Evolutionary conservation across 2,888 invertebrate genomes (phyloP).

Genomic region (Chymomyza procnemis): DNA sequence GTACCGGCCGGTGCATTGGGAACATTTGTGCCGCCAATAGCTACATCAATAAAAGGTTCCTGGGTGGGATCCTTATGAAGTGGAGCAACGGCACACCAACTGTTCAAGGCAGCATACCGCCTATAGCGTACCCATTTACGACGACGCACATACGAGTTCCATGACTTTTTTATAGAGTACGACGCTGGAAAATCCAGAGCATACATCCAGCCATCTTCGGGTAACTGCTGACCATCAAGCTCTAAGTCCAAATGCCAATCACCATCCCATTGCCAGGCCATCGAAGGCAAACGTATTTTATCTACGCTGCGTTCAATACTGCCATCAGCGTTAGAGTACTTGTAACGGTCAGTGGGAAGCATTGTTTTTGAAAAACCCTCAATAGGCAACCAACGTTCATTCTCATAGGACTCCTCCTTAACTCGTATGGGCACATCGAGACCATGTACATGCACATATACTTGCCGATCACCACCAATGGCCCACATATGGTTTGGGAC

Average conservation of each 20-base stretch:
- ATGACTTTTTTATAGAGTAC: slow-evolving; percentile 88
- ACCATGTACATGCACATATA: slow-evolving; percentile 93
- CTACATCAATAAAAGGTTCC: slow-evolving; percentile 95
- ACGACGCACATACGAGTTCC: slow-evolving; percentile 93
- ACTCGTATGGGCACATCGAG: slow-evolving; percentile 93
- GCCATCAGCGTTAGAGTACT: slow-evolving; percentile 92
- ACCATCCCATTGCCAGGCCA: slow-evolving; percentile 98
- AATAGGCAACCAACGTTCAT: slow-evolving; percentile 94
- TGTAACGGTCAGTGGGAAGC: slow-evolving; percentile 91
- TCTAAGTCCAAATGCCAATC: slow-evolving; percentile 93
- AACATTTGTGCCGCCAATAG: slow-evolving; percentile 90
- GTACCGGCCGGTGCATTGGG: slow-evolving; percentile 87
- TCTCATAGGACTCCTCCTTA: slow-evolving; percentile 94
- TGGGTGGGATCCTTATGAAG: slow-evolving; percentile 92
- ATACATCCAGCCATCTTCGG: slow-evolving; percentile 96
- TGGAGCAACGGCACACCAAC: slow-evolving; percentile 94
- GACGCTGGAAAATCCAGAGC: slow-evolving; percentile 93
- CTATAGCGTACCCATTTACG: slow-evolving; percentile 93
- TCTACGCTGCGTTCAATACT: slow-evolving; percentile 87
- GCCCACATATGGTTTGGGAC: slow-evolving; percentile 94
- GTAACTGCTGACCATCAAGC: slow-evolving; percentile 90
- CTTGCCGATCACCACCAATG: slow-evolving; percentile 94
- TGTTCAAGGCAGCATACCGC: slow-evolving; percentile 92
- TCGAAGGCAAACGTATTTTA: slow-evolving; percentile 91
- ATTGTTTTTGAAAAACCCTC: slow-evolving; percentile 91